Conservation (phyloP, 2,797 vertebrate genomes). For the Vireo griseus region DNA sequence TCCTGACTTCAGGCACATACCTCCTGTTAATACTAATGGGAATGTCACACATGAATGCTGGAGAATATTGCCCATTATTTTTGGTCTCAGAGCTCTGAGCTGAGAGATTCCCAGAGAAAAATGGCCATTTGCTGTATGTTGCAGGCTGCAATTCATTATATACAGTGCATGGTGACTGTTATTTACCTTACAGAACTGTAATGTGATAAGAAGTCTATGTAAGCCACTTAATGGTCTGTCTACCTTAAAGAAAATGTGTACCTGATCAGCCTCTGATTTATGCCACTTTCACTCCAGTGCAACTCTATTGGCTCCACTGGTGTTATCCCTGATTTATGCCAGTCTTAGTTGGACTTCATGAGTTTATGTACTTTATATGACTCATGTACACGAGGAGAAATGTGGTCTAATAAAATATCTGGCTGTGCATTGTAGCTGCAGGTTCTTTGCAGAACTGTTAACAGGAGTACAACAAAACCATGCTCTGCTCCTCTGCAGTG, state of each 20-base stretch:
- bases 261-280: slow-evolving; percentile 60
- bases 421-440: neutral
- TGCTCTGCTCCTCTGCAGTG: neutral
- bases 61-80: slow-evolving; percentile 67
- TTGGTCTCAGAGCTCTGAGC: slow-evolving; percentile 51
- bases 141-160: slow-evolving; percentile 53
- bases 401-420: slow-evolving; percentile 45
- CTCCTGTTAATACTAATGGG: slow-evolving; percentile 59
- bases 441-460: slow-evolving; percentile 18
- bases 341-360: slow-evolving; percentile 28
- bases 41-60: slow-evolving; percentile 60
- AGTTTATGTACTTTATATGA: slow-evolving; percentile 56
- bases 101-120: slow-evolving; percentile 55
- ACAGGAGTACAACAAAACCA: neutral
- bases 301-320: slow-evolving; percentile 17
- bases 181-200: slow-evolving; percentile 60
- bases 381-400: slow-evolving; percentile 6
- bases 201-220: slow-evolving; percentile 55
- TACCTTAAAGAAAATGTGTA: slow-evolving; percentile 59
- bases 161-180: slow-evolving; percentile 42
- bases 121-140: slow-evolving; percentile 50
- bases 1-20: slow-evolving; percentile 45
- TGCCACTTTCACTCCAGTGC: slow-evolving; percentile 12
- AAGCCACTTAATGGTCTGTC: slow-evolving; percentile 61
- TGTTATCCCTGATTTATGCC: slow-evolving; percentile 42